Conservation (phyloP, 1,140 invertebrate genomes). For the Bilobella aurantiaca region DNA sequence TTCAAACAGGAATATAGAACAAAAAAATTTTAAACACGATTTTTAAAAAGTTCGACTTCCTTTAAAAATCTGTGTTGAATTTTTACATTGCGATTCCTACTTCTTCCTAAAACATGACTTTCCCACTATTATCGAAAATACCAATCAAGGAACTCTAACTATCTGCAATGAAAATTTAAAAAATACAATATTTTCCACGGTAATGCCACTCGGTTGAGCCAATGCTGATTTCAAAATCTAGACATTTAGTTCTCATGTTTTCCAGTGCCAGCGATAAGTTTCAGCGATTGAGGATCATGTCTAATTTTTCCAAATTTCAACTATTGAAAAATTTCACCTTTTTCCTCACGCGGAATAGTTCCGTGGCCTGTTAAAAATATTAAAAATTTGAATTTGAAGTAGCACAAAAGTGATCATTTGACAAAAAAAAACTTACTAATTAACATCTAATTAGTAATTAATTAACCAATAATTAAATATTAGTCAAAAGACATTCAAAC, state of each 20-base stretch:
- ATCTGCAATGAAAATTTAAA: conserved; percentile 62
- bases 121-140: conserved; percentile 59
- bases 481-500: too few species aligned
- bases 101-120: conserved; percentile 70
- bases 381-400: too few species aligned
- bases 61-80: background rate
- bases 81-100: conserved; percentile 66
- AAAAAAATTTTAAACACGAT: too few species aligned
- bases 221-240: conserved; percentile 77
- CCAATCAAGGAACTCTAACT: conserved; percentile 85
- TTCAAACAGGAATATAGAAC: conserved; percentile 39
- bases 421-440: too few species aligned
- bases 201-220: conserved; percentile 82
- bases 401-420: too few species aligned
- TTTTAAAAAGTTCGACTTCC: background rate
- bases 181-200: conserved; percentile 38
- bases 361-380: too few species aligned
- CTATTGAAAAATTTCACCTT: too few species aligned
- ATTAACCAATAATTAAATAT: too few species aligned
- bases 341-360: too few species aligned
- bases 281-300: conserved; percentile 50
- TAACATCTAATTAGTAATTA: too few species aligned
- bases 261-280: conserved; percentile 71
- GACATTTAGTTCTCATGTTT: too few species aligned
- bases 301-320: too few species aligned